phyloP scores from a whole-genome alignment of 2,113 vertebrate genomes.

The Genyomyrus donnyi region DNA sequence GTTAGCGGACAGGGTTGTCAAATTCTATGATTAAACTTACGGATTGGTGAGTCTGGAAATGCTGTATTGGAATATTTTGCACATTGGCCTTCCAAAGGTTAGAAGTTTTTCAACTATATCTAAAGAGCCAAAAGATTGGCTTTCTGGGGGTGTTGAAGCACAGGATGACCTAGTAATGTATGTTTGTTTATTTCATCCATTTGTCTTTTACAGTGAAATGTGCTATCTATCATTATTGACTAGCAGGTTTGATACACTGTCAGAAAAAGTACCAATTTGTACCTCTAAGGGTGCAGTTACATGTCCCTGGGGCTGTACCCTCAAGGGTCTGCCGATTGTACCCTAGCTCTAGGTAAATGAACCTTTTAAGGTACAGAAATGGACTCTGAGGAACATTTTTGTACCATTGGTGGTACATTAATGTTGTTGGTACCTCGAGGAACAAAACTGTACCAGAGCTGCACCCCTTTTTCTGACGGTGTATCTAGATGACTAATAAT shows the following conservation, averaged over 20 bases:
- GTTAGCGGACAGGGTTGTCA: conserved; percentile 1
- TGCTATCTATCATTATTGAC: background rate
- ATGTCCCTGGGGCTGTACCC: too few relatives aligned
- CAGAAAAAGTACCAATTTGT: too few relatives aligned
- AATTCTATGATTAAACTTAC: background rate
- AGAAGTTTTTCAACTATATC: background rate
- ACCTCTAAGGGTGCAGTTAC: too few relatives aligned
- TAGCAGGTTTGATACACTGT: background rate
- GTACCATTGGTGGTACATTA: too few relatives aligned
- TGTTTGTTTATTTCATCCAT: background rate
- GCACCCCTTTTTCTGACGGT: too few relatives aligned
- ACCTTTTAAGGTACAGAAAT: too few relatives aligned
- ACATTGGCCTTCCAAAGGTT: background rate
- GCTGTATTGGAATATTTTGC: background rate
- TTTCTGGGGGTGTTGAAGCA: background rate
- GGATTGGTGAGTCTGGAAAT: background rate
- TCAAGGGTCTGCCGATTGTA: too few relatives aligned
- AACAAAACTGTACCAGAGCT: too few relatives aligned
- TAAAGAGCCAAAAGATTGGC: background rate
- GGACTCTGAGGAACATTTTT: too few relatives aligned
- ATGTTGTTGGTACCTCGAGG: too few relatives aligned
- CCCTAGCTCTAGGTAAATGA: too few relatives aligned
- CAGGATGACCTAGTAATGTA: background rate
- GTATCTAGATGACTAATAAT: background rate
- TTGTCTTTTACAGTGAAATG: background rate